phyloP scores from a whole-genome alignment of 2,888 invertebrate species.

The Metellina segmentata region DNA sequence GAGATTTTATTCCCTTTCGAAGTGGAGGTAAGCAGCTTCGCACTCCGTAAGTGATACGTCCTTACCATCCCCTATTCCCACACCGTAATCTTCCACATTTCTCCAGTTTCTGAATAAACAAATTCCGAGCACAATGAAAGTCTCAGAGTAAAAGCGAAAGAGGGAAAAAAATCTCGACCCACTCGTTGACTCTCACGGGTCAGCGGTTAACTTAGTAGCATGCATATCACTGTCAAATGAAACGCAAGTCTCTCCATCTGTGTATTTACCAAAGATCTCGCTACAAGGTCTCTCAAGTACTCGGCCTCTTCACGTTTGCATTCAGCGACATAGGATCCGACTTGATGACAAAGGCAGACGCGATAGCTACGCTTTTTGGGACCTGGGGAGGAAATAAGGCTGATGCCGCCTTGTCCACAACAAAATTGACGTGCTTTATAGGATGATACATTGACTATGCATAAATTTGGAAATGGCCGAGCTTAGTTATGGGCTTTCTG shows the following conservation, averaged over 20 bases:
- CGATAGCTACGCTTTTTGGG: no score
- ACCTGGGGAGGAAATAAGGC: no score
- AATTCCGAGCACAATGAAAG: neutral
- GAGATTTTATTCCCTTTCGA: no score
- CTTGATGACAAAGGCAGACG: no score
- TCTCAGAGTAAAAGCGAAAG: neutral
- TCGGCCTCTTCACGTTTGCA: neutral
- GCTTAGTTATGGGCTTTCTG: no score
- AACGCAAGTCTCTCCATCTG: slow-evolving; percentile 3
- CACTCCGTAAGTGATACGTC: no score
- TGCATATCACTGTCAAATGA: slow-evolving; percentile 13
- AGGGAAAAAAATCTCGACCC: neutral
- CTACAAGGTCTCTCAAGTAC: slow-evolving; percentile 22
- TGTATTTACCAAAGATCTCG: neutral
- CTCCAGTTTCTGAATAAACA: slow-evolving; percentile 2
- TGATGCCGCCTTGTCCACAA: no score
- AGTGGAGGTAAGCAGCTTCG: no score
- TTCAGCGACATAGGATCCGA: no score
- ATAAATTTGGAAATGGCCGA: no score
- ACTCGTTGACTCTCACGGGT: slow-evolving; percentile 15
- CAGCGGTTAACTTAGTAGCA: slow-evolving; percentile 31
- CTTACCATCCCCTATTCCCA: neutral
- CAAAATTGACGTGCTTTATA: no score
- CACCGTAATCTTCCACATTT: neutral
- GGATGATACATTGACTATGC: no score